Evolutionary conservation across 2,113 vertebrate species (phyloP).

Genomic region (Eupsittula cactorum): DNA sequence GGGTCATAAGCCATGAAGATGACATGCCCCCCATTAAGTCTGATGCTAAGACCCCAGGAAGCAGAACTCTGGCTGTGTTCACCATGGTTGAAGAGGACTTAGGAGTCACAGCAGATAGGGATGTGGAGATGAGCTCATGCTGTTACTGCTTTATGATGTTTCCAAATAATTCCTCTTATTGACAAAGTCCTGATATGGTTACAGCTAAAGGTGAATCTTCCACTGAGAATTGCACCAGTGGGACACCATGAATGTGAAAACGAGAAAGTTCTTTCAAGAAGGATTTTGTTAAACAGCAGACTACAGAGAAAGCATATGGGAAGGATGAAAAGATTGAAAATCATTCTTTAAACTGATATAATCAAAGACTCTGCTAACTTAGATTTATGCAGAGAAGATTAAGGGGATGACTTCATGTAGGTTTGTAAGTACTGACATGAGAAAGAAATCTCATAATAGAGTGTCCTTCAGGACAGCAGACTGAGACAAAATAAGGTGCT

Average conservation of each 20-base stretch:
- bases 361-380: neutral
- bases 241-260: neutral
- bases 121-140: neutral
- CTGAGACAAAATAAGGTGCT: neutral
- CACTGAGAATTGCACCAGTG: neutral
- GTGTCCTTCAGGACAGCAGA: neutral
- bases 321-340: neutral
- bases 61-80: fast-evolving
- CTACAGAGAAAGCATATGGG: neutral
- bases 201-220: neutral
- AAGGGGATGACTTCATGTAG: constrained; percentile 9
- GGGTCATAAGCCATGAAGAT: neutral
- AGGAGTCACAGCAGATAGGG: fast-evolving
- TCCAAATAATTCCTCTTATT: neutral
- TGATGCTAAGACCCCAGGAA: neutral
- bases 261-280: neutral
- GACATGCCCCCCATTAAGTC: neutral
- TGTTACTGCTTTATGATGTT: neutral
- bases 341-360: neutral
- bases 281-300: neutral
- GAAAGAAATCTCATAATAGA: neutral
- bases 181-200: neutral
- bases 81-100: neutral
- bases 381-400: constrained; percentile 15
- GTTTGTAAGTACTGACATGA: neutral